phyloP scores from a whole-genome alignment of 2,797 vertebrate genomes.

The Margarornis squamiger region DNA sequence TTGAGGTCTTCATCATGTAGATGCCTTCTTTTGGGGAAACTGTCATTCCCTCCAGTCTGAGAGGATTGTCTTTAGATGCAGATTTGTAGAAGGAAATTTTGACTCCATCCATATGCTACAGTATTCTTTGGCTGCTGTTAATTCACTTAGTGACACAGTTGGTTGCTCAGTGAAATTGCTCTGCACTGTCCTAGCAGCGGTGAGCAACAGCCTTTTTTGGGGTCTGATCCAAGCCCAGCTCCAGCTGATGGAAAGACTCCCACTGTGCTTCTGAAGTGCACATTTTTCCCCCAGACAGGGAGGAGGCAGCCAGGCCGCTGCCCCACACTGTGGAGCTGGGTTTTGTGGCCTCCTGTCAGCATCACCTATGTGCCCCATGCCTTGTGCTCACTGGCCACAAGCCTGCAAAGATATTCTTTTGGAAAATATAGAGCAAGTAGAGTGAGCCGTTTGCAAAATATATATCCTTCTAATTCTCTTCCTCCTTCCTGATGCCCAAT shows the following conservation, averaged over 20 bases:
- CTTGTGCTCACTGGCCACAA: rapidly evolving
- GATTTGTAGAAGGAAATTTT: not conserved
- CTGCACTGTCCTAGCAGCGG: rapidly evolving
- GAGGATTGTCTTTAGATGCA: not conserved
- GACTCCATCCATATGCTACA: not conserved
- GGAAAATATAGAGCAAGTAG: not conserved
- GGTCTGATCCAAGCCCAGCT: not conserved
- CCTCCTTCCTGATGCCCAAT: not conserved
- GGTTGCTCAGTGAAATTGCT: not conserved
- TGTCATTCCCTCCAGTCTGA: not conserved
- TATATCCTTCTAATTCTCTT: not conserved
- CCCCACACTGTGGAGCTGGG: rapidly evolving
- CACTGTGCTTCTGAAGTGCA: not conserved
- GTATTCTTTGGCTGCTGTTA: not conserved
- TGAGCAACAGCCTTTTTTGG: not conserved
- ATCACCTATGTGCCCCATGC: rapidly evolving
- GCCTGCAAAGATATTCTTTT: not conserved
- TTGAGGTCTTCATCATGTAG: not conserved
- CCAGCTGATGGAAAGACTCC: not conserved
- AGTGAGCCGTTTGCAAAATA: not conserved
- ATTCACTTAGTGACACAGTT: not conserved
- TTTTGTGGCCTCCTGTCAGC: not conserved
- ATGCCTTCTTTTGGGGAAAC: not conserved
- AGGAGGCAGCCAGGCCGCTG: not conserved
- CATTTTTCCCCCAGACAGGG: not conserved